Base-by-base conservation (phyloP, 2,113 vertebrate species). In the Eonycteris spelaea region DNA sequence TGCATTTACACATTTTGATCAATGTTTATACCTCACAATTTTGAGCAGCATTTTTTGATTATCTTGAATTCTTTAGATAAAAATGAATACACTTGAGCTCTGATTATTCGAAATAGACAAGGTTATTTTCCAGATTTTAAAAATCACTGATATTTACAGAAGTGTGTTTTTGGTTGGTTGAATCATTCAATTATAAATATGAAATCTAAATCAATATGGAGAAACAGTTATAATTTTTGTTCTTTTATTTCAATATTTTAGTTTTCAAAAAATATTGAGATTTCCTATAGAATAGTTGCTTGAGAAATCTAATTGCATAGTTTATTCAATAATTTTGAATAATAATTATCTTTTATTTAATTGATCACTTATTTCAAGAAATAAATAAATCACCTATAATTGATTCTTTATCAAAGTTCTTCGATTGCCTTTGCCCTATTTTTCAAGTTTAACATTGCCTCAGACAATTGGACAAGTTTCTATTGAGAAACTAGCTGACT, bases 401-500 rank as follows among this genome's bases (percentile, higher is more conserved):
- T 85, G 24, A 73, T 35, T 7, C 7, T 88, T 91, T 68, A 77
- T 86, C 2, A 67, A 91, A 87, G 40, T 59, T 90, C 45, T 95
- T 85, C 83, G 75, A 38, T 15, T 26, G 18, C 0, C 6, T 86
- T 84, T 97, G 2, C 96, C 97, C 28, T 96, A 1, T 96, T 98
- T 98, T 98, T 98, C 61, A 94, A 99, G 99, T 92, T 98, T 99
- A 96, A 98, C 74, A 21, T 98, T 99, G 91, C 99, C 99, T 74
- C 99, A 99, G 97, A 99, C 99, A 18, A 89, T 99, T 91, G 99
- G 99, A 88, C 98, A 99, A 63, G 98, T 99, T 89, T 99, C 99
- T 94, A 98, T 99, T 63, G 99, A 99, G 98, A 99, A 99, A 71
- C 97, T 99, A 93, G 99, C 99, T 10, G 99, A 99, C 98, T 99